Conservation (phyloP, 1,140 invertebrate genomes). For the Lamellibrachia luymesi region DNA sequence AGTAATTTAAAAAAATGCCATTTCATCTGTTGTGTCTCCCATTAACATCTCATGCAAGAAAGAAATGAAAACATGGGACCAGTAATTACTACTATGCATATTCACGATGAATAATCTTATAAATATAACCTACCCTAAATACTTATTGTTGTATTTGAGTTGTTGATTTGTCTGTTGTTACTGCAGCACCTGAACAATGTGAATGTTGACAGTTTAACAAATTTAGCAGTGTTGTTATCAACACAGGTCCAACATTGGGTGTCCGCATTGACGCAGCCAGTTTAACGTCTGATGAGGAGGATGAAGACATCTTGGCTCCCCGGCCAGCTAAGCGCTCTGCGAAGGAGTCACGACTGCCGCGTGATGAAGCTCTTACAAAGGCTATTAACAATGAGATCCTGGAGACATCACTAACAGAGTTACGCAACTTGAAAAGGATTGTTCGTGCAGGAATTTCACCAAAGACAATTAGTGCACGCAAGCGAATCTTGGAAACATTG, state of each 20-base stretch:
- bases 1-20: too few species aligned
- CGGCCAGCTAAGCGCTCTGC: background rate
- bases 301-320: constrained; percentile 6
- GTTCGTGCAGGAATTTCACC: constrained; percentile 25
- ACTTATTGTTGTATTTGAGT: too few species aligned
- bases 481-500: constrained; percentile 39
- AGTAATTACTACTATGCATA: too few species aligned
- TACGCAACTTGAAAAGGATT: constrained; percentile 30
- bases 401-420: constrained; percentile 5
- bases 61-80: too few species aligned
- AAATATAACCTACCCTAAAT: too few species aligned
- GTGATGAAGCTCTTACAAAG: background rate
- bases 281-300: background rate
- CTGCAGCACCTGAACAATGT: too few species aligned
- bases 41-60: too few species aligned
- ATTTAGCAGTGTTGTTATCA: constrained; percentile 19
- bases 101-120: too few species aligned
- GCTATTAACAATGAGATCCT: constrained; percentile 7
- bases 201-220: constrained; percentile 5
- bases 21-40: too few species aligned
- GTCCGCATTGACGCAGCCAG: background rate
- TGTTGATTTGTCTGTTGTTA: too few species aligned
- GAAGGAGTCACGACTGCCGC: background rate
- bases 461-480: constrained; percentile 25
- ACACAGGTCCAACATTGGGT: constrained; percentile 37